These are phyloP conservation scores for Aleiodes sp. DNA, from an alignment of 1,140 invertebrate species.

Conservation along the genomic window DNA sequence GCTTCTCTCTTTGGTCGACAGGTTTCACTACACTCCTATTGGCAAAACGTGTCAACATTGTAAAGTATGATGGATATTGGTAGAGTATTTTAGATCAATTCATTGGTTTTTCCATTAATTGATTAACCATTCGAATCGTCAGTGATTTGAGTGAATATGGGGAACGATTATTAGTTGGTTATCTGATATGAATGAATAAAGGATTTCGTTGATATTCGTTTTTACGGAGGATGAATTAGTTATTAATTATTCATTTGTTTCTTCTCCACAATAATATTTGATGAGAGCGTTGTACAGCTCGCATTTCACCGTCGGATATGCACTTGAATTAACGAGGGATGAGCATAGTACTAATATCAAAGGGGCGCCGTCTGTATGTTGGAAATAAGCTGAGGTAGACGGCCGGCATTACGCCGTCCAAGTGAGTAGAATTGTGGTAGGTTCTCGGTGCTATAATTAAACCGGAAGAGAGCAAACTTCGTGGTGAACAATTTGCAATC, in stretches of 20 bases:
- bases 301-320: neutral
- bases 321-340: constrained; percentile 11
- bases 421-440: constrained; percentile 13
- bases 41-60: neutral
- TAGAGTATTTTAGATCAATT: neutral
- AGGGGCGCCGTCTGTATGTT: neutral
- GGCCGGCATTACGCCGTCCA: constrained; percentile 15
- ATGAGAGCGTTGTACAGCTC: constrained; percentile 4
- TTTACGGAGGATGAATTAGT: too few species aligned
- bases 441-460: constrained; percentile 4
- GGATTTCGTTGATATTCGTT: too few species aligned
- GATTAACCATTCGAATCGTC: too few species aligned
- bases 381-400: constrained; percentile 7
- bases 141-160: too few species aligned
- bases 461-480: constrained; percentile 15
- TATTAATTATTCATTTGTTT: too few species aligned
- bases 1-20: constrained; percentile 13
- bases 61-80: neutral
- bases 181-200: too few species aligned
- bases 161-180: too few species aligned
- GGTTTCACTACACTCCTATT: neutral
- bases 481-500: constrained; percentile 16
- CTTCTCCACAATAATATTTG: neutral
- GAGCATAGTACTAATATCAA: constrained; percentile 6
- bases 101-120: neutral